A percentile compares a stretch with the other conserved stretches of the same genome.
Evolutionary conservation across 2,113 vertebrate genomes (phyloP).

Genomic region (Rutilus rutilus): DNA sequence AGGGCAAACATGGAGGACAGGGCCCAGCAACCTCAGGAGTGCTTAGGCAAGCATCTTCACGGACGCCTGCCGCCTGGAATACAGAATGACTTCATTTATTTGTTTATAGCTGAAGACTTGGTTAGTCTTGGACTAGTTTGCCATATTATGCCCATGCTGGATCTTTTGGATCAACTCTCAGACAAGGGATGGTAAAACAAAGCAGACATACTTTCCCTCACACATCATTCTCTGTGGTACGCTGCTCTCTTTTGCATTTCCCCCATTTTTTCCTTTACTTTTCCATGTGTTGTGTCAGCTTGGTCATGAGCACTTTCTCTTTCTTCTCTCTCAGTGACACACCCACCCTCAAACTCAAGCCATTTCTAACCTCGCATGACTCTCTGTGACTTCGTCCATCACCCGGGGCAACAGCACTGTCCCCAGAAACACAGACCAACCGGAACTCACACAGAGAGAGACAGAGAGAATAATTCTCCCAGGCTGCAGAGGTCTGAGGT

Average conservation of each 20-base stretch:
- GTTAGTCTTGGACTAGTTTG: neutral
- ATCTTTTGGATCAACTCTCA: neutral
- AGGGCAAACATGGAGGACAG: slow-evolving; percentile 43
- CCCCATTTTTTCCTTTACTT: slow-evolving; percentile 31
- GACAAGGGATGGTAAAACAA: slow-evolving; percentile 16
- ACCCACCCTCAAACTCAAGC: slow-evolving; percentile 56
- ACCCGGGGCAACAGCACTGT: slow-evolving; percentile 65
- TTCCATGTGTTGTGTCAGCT: slow-evolving; percentile 1
- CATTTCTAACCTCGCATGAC: slow-evolving; percentile 65
- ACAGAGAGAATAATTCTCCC: slow-evolving; percentile 16
- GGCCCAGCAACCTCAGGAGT: slow-evolving; percentile 67
- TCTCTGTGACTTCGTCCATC: slow-evolving; percentile 58
- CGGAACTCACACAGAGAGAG: slow-evolving; percentile 63
- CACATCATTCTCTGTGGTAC: slow-evolving; percentile 30
- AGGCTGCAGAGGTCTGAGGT: neutral
- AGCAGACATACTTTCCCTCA: slow-evolving; percentile 14
- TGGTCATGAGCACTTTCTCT: slow-evolving; percentile 41
- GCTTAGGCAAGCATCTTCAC: slow-evolving; percentile 65
- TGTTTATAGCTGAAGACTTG: neutral
- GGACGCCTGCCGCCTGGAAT: slow-evolving; percentile 61
- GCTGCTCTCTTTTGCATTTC: slow-evolving; percentile 6
- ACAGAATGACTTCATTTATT: slow-evolving; percentile 65
- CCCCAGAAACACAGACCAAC: slow-evolving; percentile 60
- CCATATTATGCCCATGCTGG: neutral
- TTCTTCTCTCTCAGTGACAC: slow-evolving; percentile 4